Base-by-base conservation (phyloP, 2,888 invertebrate species). In the Pseudococcus viburni region DNA sequence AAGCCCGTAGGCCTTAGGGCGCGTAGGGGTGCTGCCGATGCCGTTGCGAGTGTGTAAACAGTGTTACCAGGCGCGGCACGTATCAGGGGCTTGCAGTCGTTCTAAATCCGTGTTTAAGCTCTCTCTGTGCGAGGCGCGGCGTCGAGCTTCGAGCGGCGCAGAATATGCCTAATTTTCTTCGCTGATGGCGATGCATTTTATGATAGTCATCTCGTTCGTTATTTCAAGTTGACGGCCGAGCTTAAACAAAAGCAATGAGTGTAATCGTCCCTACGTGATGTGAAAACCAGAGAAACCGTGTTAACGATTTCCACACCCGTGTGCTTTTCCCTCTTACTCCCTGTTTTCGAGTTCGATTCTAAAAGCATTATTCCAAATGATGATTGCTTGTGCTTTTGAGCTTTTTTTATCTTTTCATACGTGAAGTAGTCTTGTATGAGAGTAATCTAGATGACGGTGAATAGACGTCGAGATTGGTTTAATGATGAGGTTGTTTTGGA, bases 21-120 rank as follows among this genome's bases (percentile, higher is more conserved):
- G 22, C 26, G 55, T 26, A 46, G 84, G 26, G 48, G 26, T 33
- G 26, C 26, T 33, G 26, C 26, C 26, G 26, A 33, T 33, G 26
- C 26, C 22, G 55, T 51, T 26, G 7, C 12, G 22, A 84, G 84
- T 84, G 84, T 84, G 84, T 84, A 55, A 84, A 55, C 84, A 84
- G 84, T 84, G 84, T 84, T 84, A 84, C 84, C 84, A 84, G 42
- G 42, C 80, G 42, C 8, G 6, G 42, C 39, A 42, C 80, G 80
- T 80, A 80, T 73, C 26, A n/a, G 33, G 80, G n/a, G 80, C 42
- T 80, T 46, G 42, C 80, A 80, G 73, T 73, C 39, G 80, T n/a
- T 42, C 80, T 46, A 80, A 80, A 80, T 80, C 80, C 80, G 33
- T 73, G 68, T 73, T 80, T 80, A 80, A 80, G 80, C 80, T 26